phyloP scores from a whole-genome alignment of 2,888 invertebrate genomes.

The Bibio marci region DNA sequence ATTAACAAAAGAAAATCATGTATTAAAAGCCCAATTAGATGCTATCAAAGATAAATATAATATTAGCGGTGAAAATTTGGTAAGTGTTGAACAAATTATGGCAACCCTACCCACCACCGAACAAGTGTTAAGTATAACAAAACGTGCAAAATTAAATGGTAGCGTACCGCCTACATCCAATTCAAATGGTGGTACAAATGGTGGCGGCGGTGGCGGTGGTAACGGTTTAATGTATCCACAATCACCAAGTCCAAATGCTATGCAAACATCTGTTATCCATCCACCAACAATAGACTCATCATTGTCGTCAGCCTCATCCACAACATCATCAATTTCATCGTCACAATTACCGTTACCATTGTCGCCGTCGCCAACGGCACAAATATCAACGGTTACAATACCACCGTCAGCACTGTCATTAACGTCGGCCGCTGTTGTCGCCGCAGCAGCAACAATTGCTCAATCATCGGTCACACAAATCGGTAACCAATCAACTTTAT shows the following conservation, averaged over 20 bases:
- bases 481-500: background rate
- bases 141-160: conserved; percentile 34
- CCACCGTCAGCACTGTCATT: conserved; percentile 8
- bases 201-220: too few species aligned
- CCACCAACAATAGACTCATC: conserved; percentile 26
- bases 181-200: too few species aligned
- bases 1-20: conserved; percentile 87
- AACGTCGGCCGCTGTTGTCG: conserved; percentile 11
- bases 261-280: conserved; percentile 43
- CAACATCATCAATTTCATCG: conserved; percentile 4
- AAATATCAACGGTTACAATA: conserved; percentile 9
- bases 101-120: conserved; percentile 72
- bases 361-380: conserved; percentile 5
- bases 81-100: conserved; percentile 76
- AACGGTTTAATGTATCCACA: conserved; percentile 43
- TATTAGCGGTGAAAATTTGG: conserved; percentile 69
- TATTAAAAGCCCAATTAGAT: conserved; percentile 79
- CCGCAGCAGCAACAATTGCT: conserved; percentile 1
- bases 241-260: conserved; percentile 30
- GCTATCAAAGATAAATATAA: conserved; percentile 88
- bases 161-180: conserved; percentile 31
- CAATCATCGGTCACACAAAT: background rate
- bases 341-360: background rate
- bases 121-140: conserved; percentile 68
- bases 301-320: conserved; percentile 5